Evolutionary conservation across 1,140 invertebrate species (phyloP), one percentile per base, ranked within the genome.

Genomic region (Paramacrobiotus metropolitanus): DNA sequence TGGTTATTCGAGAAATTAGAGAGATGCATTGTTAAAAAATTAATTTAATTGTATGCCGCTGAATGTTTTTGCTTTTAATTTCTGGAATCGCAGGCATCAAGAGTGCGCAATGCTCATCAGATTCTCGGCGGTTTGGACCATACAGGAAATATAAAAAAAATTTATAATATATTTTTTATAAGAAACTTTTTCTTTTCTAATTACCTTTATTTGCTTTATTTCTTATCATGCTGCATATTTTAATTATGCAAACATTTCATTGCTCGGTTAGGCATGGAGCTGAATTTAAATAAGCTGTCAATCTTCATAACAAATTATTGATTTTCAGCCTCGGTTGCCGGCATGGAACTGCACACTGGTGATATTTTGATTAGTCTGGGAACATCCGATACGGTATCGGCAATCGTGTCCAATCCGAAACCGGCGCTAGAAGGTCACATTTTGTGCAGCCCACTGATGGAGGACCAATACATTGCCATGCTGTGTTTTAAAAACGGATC

Each of bases 401-500:
- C 92, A 29, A 87, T 82, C 74, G 71, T 93, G 1, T 71, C 78
- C 31, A 72, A 81, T 29, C 80, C 85, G 0, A 80, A 77, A 31
- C 74, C 76, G 4, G 65, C 68, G 29, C 69, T 80, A 1, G 81
- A 87, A 60, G 90, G 90, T 0, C 87, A 94, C 70, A 76, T 94
- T 30, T 77, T 94, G 2, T 82, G 83, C 64, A 92, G 90, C 71
- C 89, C 91, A 1, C 75, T 91, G 0, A 77, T 83, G 61, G 70
- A 75, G 2, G 68, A 81, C 2, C 77, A 80, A 21, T 95, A 83
- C 70, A 91, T 93, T 85, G 87, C 81, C 0, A 72, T 96, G 15
- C 73, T 94, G n/a, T 89, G 87, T 74, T 95, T 92, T 68, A 88
- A 90, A 71, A 95, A 95, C 76, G 91, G 89, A 1, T 93, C 90